Percentiles rank a stretch among this genome's conserved stretches.
Evolutionary conservation across 2,888 invertebrate genomes (phyloP).

Genomic region (Boloria selene): DNA sequence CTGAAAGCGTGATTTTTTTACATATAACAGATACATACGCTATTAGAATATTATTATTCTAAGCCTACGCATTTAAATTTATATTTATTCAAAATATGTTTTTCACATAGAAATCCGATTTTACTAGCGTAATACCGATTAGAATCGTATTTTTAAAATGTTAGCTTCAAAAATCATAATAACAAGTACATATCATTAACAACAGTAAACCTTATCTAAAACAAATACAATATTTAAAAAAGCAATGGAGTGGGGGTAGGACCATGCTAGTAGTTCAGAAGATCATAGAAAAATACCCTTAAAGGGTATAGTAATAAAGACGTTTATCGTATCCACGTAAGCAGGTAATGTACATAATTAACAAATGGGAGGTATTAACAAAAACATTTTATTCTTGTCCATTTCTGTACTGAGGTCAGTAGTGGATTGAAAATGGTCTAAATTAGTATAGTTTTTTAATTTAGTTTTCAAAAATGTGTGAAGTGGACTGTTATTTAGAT

Average conservation of each 20-base stretch:
- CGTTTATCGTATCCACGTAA: neutral
- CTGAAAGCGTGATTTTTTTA: too few relatives aligned
- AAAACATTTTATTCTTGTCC: conserved; percentile 7
- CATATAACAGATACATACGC: too few relatives aligned
- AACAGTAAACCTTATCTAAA: conserved; percentile 11
- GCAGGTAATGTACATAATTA: conserved; percentile 14
- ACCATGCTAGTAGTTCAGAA: neutral
- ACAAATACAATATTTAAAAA: neutral
- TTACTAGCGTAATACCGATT: too few relatives aligned
- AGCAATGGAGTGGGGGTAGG: conserved; percentile 5
- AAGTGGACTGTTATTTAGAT: conserved; percentile 46
- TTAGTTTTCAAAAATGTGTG: conserved; percentile 4
- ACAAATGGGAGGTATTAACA: conserved; percentile 13
- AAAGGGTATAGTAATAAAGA: accelerated
- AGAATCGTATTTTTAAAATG: too few relatives aligned
- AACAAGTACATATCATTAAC: neutral
- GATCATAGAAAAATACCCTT: neutral
- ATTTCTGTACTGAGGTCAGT: conserved; percentile 1
- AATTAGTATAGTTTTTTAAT: neutral
- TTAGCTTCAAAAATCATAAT: too few relatives aligned
- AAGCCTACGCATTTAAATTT: too few relatives aligned
- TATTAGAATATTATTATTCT: too few relatives aligned
- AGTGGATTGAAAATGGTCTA: conserved; percentile 4
- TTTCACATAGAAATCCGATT: too few relatives aligned
- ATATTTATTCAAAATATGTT: too few relatives aligned